Evolutionary conservation across 2,797 vertebrate genomes (phyloP).

Genomic region (Crocodylus rhombifer): DNA sequence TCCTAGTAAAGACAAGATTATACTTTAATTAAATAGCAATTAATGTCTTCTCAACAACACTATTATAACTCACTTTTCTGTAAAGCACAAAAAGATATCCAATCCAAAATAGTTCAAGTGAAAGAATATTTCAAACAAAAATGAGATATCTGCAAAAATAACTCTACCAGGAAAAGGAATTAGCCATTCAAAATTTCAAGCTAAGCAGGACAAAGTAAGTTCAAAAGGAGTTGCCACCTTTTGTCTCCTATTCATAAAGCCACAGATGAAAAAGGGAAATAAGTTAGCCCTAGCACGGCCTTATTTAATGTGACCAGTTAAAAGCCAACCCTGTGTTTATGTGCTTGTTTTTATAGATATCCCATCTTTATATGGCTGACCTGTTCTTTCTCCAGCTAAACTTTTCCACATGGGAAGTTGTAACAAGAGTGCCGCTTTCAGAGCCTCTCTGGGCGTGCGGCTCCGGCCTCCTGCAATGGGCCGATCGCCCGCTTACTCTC

Average conservation of each 20-base stretch:
- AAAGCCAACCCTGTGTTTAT: constrained; percentile 1
- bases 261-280: constrained; percentile 42
- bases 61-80: neutral
- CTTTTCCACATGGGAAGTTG: constrained; percentile 41
- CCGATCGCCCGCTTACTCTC: too few relatives aligned
- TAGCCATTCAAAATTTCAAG: constrained; percentile 5
- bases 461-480: too few relatives aligned
- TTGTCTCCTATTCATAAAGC: constrained; percentile 12
- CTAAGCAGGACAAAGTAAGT: neutral
- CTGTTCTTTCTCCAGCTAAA: constrained; percentile 50
- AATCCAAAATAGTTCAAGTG: neutral
- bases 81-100: neutral
- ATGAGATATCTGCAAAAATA: neutral
- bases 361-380: constrained; percentile 29
- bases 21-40: neutral
- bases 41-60: neutral
- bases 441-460: too few relatives aligned
- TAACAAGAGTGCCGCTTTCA: too few relatives aligned
- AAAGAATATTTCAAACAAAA: constrained; percentile 1
- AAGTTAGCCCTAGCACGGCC: neutral
- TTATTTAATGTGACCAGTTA: neutral
- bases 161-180: neutral
- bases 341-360: constrained; percentile 45
- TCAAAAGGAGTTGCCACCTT: neutral
- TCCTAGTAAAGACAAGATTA: neutral